Evolutionary conservation across 2,797 vertebrate genomes (phyloP), one percentile per base, ranked within the genome.

Genomic region (Hydrolagus colliei): DNA sequence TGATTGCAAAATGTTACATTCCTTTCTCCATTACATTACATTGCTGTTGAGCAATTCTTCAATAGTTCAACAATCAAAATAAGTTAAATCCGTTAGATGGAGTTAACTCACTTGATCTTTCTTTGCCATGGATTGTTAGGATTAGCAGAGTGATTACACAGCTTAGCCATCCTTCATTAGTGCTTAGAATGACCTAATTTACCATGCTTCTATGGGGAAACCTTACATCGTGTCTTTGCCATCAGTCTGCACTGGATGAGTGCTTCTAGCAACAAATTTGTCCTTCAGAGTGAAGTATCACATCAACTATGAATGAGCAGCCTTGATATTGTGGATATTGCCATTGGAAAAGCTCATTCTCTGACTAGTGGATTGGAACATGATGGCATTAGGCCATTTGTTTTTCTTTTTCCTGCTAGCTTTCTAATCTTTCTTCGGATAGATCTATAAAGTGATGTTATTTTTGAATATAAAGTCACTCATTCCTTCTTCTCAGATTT

Each of bases 61-160:
- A 77, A 52, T 18, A 20, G 65, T 84, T 84, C 41, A 52, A 52
- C 0, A 52, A 65, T 71, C 79, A 84, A 84, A 84, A 84, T 84
- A 67, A 84, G 68, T 84, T 68, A 84, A 16, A 71, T 67, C 65
- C 27, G 68, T 82, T 67, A 82, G 32, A 84, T 10, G 13, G 65
- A 84, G 79, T 68, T 27, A 71, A 13, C 78, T 20, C 27, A 71
- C 32, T 20, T 11, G 32, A 84, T 84, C 32, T 84, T 84, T 9
- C 65, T 65, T 84, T 63, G 65, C 65, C 18, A 12, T 41, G 27
- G 27, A 10, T 9, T 68, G 9, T 32, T 41, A 20, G 32, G 79
- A 68, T 41, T 84, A 65, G 41, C 65, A 68, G 79, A 35, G 27
- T 12, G 18, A 27, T 67, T 84, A 9, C 79, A 84, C 27, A n/a